A percentile compares a stretch with the other conserved stretches of the same genome.
phyloP scores from a whole-genome alignment of 2,888 invertebrate genomes.

The Stenchaetothrips biformis region DNA sequence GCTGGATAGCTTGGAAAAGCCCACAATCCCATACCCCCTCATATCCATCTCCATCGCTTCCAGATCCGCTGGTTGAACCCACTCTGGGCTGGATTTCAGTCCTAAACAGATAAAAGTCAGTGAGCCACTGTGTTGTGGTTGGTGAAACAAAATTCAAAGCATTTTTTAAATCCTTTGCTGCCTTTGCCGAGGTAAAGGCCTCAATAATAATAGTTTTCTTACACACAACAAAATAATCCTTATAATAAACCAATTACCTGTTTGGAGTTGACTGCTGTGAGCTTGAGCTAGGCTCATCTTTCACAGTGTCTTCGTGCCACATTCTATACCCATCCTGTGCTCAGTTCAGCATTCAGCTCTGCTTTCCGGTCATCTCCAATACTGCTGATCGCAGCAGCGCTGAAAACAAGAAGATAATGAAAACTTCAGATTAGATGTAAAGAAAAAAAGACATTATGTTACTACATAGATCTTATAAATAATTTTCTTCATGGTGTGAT shows the following conservation, averaged over 20 bases:
- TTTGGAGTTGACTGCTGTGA: conserved; percentile 7
- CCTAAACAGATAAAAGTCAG: background rate
- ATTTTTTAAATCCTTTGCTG: too few relatives aligned
- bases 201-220: too few relatives aligned
- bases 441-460: background rate
- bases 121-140: too few relatives aligned
- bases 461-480: background rate
- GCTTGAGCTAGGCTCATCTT: conserved; percentile 13
- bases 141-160: too few relatives aligned
- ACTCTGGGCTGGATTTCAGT: background rate
- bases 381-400: too few relatives aligned
- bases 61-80: background rate
- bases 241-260: background rate
- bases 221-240: background rate
- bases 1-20: background rate
- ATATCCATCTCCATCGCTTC: background rate
- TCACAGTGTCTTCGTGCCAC: conserved; percentile 15
- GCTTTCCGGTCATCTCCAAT: background rate
- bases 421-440: background rate
- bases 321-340: conserved; percentile 1
- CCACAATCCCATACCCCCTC: background rate
- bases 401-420: background rate
- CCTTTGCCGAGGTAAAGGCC: too few relatives aligned
- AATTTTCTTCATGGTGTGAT: background rate
- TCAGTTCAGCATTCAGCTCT: background rate